Percentiles rank a stretch among this genome's conserved stretches.
These are phyloP conservation scores for Drosophila chauvacae DNA, from an alignment of 1,140 invertebrate species.

Conservation along the genomic window DNA sequence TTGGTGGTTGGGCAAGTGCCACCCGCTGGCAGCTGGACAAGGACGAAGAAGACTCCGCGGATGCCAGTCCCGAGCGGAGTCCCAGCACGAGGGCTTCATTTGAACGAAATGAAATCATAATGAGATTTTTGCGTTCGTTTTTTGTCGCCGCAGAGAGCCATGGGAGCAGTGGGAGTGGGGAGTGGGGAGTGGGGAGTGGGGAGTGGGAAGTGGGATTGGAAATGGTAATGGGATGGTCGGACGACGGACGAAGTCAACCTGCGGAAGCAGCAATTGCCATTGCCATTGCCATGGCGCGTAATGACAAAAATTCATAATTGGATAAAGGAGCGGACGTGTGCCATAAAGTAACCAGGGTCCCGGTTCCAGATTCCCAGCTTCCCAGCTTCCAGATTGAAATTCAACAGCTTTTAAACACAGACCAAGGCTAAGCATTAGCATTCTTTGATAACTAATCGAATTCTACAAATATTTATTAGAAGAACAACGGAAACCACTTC, in stretches of 20 bases:
- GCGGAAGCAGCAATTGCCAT: conserved; percentile 39
- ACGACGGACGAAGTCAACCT: conserved; percentile 8
- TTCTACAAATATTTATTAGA: neutral
- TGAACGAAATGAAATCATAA: conserved; percentile 84
- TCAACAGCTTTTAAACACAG: conserved; percentile 28
- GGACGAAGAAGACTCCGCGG: conserved; percentile 24
- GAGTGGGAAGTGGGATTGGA: conserved; percentile 17
- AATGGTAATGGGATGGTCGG: conserved; percentile 18
- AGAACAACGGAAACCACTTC: neutral
- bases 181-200: neutral
- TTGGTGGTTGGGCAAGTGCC: conserved; percentile 18
- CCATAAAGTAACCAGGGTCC: conserved; percentile 1
- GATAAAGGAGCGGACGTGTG: conserved; percentile 77
- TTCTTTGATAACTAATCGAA: conserved; percentile 7
- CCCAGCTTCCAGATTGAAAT: conserved; percentile 39
- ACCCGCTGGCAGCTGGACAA: conserved; percentile 51
- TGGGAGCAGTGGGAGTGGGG: conserved; percentile 1
- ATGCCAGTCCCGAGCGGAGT: conserved; percentile 35
- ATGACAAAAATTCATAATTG: conserved; percentile 84
- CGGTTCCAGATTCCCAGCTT: neutral
- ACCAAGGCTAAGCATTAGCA: conserved; percentile 1
- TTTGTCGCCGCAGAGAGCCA: conserved; percentile 55
- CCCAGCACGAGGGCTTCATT: conserved; percentile 77
- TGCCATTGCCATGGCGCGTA: conserved; percentile 64
- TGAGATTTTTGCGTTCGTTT: conserved; percentile 83